These are phyloP conservation scores for Chrysina gloriosa DNA, from an alignment of 2,888 invertebrate species.

Conservation along the genomic window DNA sequence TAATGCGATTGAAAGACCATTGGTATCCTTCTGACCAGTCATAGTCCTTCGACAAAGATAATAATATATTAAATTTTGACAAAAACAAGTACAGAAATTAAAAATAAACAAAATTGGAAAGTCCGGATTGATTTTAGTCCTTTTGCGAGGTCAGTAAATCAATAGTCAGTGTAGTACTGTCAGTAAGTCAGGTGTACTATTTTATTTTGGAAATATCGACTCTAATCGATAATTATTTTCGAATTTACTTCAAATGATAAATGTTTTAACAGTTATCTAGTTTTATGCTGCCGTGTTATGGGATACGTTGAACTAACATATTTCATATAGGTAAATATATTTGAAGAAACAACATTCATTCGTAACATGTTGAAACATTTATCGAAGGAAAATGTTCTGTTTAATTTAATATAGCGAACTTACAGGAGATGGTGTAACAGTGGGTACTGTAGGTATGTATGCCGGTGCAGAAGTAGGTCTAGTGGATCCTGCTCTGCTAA, in stretches of 20 bases:
- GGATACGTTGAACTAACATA: too few species aligned
- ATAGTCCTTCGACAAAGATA: conserved; percentile 62
- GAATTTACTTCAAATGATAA: neutral
- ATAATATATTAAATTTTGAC: conserved; percentile 43
- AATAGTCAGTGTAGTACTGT: conserved; percentile 36
- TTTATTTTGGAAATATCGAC: conserved; percentile 52
- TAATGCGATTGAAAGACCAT: conserved; percentile 59
- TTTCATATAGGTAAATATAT: too few species aligned
- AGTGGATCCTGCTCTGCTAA: conserved; percentile 62
- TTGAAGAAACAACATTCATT: too few species aligned
- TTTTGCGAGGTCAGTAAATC: conserved; percentile 16
- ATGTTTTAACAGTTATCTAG: conserved; percentile 7
- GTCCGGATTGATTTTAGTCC: neutral
- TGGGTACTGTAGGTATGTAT: conserved; percentile 74
- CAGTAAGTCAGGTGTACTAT: conserved; percentile 59
- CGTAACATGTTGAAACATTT: conserved; percentile 19
- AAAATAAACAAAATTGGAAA: conserved; percentile 1
- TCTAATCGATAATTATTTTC: neutral
- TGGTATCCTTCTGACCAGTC: conserved; percentile 61
- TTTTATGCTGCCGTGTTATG: too few species aligned
- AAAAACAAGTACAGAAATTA: conserved; percentile 20
- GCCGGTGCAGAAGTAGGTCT: conserved; percentile 67
- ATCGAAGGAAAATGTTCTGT: neutral
- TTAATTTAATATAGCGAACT: conserved; percentile 24
- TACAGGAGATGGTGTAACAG: conserved; percentile 64